Conservation (phyloP, 2,113 vertebrate species). For the Myrmecophaga tridactyla region DNA sequence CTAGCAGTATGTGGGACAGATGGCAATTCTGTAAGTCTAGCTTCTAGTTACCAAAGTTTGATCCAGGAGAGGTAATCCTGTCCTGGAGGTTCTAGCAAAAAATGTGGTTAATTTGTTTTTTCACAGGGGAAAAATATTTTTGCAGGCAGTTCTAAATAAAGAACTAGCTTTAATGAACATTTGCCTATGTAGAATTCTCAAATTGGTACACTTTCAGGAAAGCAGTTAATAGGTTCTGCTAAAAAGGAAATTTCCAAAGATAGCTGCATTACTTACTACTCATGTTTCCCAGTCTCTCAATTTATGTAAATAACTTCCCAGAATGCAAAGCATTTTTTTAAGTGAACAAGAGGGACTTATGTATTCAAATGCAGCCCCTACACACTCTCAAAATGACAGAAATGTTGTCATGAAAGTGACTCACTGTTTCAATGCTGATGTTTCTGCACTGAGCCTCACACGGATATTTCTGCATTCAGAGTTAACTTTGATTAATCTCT, state of each 20-base stretch:
- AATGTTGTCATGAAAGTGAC: conserved; percentile 25
- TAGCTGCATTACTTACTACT: background rate
- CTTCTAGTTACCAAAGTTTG: background rate
- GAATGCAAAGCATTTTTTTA: background rate
- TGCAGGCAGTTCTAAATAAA: background rate
- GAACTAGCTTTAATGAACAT: background rate
- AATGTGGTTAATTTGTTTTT: background rate
- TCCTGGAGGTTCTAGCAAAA: background rate
- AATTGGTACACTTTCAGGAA: background rate
- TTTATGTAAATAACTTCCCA: background rate
- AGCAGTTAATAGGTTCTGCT: background rate
- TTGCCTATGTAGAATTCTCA: background rate
- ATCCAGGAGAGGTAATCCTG: background rate
- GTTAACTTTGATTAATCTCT: background rate
- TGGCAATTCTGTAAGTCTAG: background rate
- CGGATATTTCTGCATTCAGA: background rate
- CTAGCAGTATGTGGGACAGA: background rate
- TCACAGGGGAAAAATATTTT: background rate
- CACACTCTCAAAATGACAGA: background rate
- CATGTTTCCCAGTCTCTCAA: background rate
- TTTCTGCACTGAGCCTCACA: background rate
- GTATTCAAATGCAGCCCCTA: background rate
- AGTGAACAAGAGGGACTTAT: background rate
- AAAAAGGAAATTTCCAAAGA: conserved; percentile 27
- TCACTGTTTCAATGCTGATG: background rate